Base-by-base conservation (phyloP, 2,113 vertebrate genomes). In the Mirza zaza region DNA sequence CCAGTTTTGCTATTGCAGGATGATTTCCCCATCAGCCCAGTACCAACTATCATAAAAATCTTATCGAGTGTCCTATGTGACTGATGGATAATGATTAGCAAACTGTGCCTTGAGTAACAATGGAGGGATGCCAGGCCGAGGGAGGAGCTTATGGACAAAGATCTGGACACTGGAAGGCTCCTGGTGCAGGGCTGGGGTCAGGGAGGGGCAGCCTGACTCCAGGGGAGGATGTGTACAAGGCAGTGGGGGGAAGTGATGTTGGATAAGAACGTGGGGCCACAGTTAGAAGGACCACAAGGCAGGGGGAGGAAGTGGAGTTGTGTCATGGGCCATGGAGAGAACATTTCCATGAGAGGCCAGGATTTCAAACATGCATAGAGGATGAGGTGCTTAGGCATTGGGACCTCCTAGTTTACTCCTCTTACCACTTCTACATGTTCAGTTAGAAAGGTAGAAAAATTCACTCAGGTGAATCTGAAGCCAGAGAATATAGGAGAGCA, bases 91-190 rank as follows among this genome's bases (percentile, higher is more conserved):
- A 27, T 11, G n/a, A 71, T 18, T 11, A 14, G 15, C 36, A 21
- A 70, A 52, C 48, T 55, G 42, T 48, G 1, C 8, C 15, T 36
- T 36, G 14, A 55, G 48, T 3, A 70, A 27, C 68, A 23, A 9
- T 8, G 20, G 21, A 25, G 32, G 20, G 18, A 15, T 8, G 3
- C 0, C 20, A 50, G 17, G 63, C 63, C 20, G 2, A n/a, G 25
- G 34, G 17, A 45, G 48, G 39, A 12, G 21, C 61, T 34, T 14
- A 1, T 50, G 4, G 34, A 50, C 42, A 67, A 83, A 83, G 80
- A 63, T 2, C 2, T 13, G 42, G 59, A 48, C 21, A 42, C 29
- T 45, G 59, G 55, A 67, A 23, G 61, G 11, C 39, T 48, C 29
- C 4, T 10, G 29, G 29, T 21, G 39, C 61, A 34, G 17, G 18